These are phyloP conservation scores for Sarcophaga variegata DNA, from an alignment of 2,888 invertebrate species.

Conservation along the genomic window DNA sequence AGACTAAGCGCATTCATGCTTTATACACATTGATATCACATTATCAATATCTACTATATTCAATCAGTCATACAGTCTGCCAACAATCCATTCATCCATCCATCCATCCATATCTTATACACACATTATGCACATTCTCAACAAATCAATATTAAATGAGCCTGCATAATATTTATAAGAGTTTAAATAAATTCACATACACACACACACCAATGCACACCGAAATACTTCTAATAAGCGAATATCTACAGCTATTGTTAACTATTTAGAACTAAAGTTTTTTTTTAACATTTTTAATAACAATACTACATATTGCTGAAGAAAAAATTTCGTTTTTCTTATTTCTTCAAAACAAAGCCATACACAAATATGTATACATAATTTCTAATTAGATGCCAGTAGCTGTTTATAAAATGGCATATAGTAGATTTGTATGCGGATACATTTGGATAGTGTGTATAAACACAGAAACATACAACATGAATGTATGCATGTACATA, in stretches of 20 bases:
- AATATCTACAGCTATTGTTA: not conserved
- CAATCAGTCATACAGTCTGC: not conserved
- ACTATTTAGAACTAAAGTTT: not conserved
- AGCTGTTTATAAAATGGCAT: not conserved
- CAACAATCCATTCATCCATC: slow-evolving; percentile 3
- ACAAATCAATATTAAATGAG: slow-evolving; percentile 63
- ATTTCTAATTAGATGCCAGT: not conserved
- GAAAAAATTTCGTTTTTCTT: not conserved
- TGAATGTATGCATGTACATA: slow-evolving; percentile 16
- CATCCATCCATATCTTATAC: slow-evolving; percentile 42
- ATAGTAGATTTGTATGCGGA: not conserved
- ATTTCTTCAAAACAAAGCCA: not conserved
- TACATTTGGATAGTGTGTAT: not conserved
- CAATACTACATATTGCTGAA: too few species aligned
- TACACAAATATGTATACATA: not conserved
- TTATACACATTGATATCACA: not conserved
- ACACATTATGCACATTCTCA: slow-evolving; percentile 54
- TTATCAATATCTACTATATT: slow-evolving; percentile 2
- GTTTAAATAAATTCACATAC: slow-evolving; percentile 33
- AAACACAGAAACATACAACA: not conserved
- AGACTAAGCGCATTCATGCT: not conserved
- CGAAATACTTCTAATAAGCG: not conserved
- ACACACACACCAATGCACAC: too few species aligned
- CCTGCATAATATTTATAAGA: slow-evolving; percentile 62
- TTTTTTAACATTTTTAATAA: too few species aligned